Conservation (phyloP, 2,888 invertebrate genomes). For the Ametastegia equiseti region DNA sequence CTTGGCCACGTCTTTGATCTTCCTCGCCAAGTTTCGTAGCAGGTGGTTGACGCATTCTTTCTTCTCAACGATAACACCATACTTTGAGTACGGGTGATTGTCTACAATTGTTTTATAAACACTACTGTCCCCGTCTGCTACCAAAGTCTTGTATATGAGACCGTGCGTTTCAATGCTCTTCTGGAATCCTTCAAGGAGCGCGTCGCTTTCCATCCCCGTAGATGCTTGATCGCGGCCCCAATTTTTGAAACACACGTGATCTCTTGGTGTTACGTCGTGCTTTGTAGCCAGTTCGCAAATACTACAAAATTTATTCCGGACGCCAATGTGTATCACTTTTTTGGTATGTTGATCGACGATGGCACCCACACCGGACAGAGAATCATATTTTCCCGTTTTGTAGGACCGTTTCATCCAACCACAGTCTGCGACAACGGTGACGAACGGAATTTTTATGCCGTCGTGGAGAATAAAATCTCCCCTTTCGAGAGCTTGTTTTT, state of each 20-base stretch:
- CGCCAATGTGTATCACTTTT: conserved; percentile 60
- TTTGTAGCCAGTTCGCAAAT: conserved; percentile 55
- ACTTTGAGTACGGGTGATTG: conserved; percentile 56
- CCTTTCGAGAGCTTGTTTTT: conserved; percentile 52
- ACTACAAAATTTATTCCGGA: conserved; percentile 63
- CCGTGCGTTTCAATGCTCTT: not conserved
- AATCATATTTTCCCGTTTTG: conserved; percentile 52
- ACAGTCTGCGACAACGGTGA: conserved; percentile 54
- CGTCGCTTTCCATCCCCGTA: conserved; percentile 57
- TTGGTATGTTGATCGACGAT: conserved; percentile 55
- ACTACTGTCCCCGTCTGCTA: conserved; percentile 64
- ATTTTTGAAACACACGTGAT: conserved; percentile 63
- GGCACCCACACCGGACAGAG: conserved; percentile 52
- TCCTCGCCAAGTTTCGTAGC: conserved; percentile 55
- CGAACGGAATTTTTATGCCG: conserved; percentile 49
- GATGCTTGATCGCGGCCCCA: conserved; percentile 57
- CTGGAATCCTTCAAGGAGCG: not conserved
- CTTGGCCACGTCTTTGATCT: not conserved
- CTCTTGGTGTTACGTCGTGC: conserved; percentile 40
- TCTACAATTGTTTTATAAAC: conserved; percentile 62
- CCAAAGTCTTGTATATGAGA: not conserved
- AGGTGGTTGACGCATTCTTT: conserved; percentile 67
- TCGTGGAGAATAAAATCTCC: conserved; percentile 41
- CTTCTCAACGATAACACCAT: conserved; percentile 59
- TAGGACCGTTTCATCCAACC: conserved; percentile 58